Percentiles rank a stretch among this genome's conserved stretches.
These are phyloP conservation scores for Dendropsophus ebraccatus DNA, from an alignment of 2,113 vertebrate species.

Conservation along the genomic window DNA sequence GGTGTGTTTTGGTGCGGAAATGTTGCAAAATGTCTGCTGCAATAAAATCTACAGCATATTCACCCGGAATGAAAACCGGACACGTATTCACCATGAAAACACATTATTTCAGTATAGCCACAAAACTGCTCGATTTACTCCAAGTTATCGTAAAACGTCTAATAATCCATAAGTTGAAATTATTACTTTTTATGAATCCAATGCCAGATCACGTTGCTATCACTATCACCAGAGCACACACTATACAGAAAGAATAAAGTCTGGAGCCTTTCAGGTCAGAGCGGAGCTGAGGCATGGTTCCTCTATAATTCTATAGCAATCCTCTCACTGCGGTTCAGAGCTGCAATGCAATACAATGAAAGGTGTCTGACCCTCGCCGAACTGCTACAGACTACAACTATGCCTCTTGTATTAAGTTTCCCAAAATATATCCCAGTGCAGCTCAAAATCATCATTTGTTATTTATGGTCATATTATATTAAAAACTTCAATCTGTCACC, in stretches of 20 bases:
- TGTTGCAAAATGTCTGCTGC: too few species aligned
- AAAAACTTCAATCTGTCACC: constrained; percentile 28
- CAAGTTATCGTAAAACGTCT: not conserved
- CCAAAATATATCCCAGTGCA: constrained; percentile 9
- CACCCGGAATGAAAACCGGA: too few species aligned
- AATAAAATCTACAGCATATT: too few species aligned
- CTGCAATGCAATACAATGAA: not conserved
- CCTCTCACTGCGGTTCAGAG: not conserved
- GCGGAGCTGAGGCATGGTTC: not conserved
- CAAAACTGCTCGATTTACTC: too few species aligned
- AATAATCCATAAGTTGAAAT: not conserved
- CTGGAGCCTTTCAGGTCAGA: not conserved
- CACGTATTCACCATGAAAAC: not conserved
- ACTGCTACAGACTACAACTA: not conserved
- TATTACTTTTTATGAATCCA: not conserved
- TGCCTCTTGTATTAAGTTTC: not conserved
- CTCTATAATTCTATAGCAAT: not conserved
- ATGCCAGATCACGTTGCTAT: too few species aligned
- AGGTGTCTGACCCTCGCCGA: not conserved
- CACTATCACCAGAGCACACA: not conserved
- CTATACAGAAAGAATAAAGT: not conserved
- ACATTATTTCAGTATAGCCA: not conserved
- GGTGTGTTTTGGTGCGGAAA: too few species aligned
- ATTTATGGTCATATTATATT: constrained; percentile 20
- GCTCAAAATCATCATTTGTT: not conserved